Percentiles rank a stretch among this genome's conserved stretches.
Evolutionary conservation across 2,113 vertebrate species (phyloP).

Genomic region (Sander lucioperca): DNA sequence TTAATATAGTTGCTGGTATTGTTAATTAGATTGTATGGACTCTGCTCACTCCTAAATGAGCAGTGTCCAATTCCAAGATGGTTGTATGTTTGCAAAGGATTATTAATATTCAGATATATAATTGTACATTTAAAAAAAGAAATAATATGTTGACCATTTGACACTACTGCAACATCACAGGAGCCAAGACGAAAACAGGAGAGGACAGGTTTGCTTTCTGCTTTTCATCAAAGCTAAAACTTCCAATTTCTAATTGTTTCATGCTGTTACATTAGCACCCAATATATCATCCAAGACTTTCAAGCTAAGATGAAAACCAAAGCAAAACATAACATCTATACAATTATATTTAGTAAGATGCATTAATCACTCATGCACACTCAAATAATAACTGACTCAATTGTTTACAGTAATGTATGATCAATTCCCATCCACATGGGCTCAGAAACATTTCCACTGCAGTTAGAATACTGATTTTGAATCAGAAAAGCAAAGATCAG

Average conservation of each 20-base stretch:
- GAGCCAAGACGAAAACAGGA: not conserved
- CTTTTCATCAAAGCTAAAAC: slow-evolving; percentile 31
- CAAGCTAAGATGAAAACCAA: not conserved
- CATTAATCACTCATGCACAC: not conserved
- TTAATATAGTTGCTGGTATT: slow-evolving; percentile 8
- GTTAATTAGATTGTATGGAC: slow-evolving; percentile 3
- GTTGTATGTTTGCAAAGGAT: slow-evolving; percentile 1
- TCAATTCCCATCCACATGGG: not conserved
- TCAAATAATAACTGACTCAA: not conserved
- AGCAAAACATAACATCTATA: not conserved
- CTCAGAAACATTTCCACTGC: not conserved
- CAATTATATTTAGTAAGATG: not conserved
- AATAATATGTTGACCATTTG: not conserved
- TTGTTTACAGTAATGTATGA: slow-evolving; percentile 6
- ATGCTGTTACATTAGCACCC: not conserved
- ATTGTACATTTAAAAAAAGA: not conserved
- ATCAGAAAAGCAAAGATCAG: not conserved
- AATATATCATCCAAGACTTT: slow-evolving; percentile 3
- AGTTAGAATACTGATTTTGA: not conserved
- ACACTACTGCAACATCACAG: not conserved
- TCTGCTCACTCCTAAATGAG: not conserved
- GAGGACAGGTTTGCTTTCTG: not conserved
- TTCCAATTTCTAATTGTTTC: slow-evolving; percentile 3
- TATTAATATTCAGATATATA: not conserved
- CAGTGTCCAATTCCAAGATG: not conserved